Conservation (phyloP, 2,113 vertebrate genomes). For the Pygoscelis adeliae region DNA sequence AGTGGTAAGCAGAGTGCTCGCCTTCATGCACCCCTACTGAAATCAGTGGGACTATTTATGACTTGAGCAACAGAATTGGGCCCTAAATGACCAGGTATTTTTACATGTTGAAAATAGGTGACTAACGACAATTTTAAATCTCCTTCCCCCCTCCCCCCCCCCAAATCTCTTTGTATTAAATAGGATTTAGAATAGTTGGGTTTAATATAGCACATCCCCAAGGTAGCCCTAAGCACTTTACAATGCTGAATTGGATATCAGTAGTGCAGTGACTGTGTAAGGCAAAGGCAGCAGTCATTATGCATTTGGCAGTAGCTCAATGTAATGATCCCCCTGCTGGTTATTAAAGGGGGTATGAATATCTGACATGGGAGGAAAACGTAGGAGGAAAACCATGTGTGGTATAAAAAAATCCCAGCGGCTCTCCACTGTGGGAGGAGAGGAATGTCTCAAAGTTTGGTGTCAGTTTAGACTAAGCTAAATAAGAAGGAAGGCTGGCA, state of each 20-base stretch:
- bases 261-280: constrained; percentile 36
- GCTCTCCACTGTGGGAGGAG: constrained; percentile 30
- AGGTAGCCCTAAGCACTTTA: constrained; percentile 74
- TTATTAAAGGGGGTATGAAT: constrained; percentile 67
- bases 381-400: constrained; percentile 61
- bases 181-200: constrained; percentile 71
- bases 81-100: constrained; percentile 41
- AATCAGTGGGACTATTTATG: not conserved
- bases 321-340: constrained; percentile 68
- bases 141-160: not conserved
- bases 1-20: not conserved
- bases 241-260: constrained; percentile 70
- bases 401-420: constrained; percentile 30
- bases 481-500: constrained; percentile 22
- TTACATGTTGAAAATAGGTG: constrained; percentile 52
- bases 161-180: constrained; percentile 67
- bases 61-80: not conserved
- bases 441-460: constrained; percentile 40
- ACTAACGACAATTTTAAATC: constrained; percentile 51
- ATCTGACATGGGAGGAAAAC: constrained; percentile 63
- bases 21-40: not conserved
- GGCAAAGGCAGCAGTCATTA: constrained; percentile 65
- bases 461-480: constrained; percentile 30
- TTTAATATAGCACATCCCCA: constrained; percentile 67
- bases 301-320: constrained; percentile 71